Base-by-base conservation (phyloP, 2,888 invertebrate genomes). In the Mycogona germanica region DNA sequence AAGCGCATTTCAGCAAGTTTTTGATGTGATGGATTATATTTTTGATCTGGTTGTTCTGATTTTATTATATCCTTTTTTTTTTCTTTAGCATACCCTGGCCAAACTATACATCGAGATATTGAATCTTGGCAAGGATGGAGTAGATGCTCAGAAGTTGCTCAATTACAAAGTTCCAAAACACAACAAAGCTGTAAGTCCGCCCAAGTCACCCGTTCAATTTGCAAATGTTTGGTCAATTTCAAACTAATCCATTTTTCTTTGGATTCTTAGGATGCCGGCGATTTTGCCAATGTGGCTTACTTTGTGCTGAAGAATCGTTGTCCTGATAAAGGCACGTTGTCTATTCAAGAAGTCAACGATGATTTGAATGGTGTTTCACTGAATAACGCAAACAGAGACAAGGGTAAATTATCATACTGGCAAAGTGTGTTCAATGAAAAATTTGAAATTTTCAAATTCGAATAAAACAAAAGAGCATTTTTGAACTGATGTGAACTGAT, bases 281-380 rank as follows among this genome's bases (percentile, higher is more conserved):
- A 93, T 69, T 92, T 91, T 70, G 86, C 87, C 0, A 83, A 83
- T 59, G 79, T 83, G 21, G 83, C 85, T 0, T 84, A 78, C 66
- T 77, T 74, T 64, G 78, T 88, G 3, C 68, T 92, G 44, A 72
- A 73, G 59, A 71, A 69, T 52, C 67, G 76, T 7, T 73, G 73
- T 60, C 70, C 72, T 23, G 66, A 68, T 28, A 63, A 65, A 26
- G 71, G 72, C 4, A 78, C 77, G 58, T 67, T 87, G 42, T 80
- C 78, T 0, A 70, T 92, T 29, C 73, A 76, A 23, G 77, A 85
- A 55, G 74, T 93, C 1, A 91, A 93, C 66, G 67, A 71, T 1
- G 75, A 79, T 64, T 74, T 95, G 7, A 86, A 92, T 65, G 76
- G 74, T 49, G 80, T 93, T 54, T 82, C 88, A 0, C 30, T 72